A percentile compares a stretch with the other conserved stretches of the same genome.
phyloP scores from a whole-genome alignment of 2,797 vertebrate species.

The Microctenopoma lineatum region DNA sequence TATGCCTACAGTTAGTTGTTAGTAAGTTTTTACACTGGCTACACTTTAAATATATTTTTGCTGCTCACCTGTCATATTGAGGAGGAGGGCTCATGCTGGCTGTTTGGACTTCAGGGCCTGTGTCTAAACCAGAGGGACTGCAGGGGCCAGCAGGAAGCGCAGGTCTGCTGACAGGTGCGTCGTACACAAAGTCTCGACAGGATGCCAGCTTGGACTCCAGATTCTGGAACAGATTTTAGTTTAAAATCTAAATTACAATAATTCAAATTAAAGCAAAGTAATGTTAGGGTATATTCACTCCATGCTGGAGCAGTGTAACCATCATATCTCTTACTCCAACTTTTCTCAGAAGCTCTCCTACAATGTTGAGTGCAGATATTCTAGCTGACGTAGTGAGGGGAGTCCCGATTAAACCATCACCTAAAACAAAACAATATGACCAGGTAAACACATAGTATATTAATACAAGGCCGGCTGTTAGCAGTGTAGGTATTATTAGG shows the following conservation, averaged over 20 bases:
- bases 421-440: conserved; percentile 60
- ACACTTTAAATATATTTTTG: conserved; percentile 1
- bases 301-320: neutral
- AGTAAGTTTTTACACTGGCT: too few relatives aligned
- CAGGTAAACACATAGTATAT: neutral
- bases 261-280: neutral
- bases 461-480: neutral
- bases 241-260: accelerated
- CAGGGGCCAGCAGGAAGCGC: conserved; percentile 68
- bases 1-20: too few relatives aligned
- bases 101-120: conserved; percentile 80
- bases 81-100: conserved; percentile 79
- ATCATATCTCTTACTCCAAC: conserved; percentile 89
- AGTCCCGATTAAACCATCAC: conserved; percentile 86
- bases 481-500: neutral
- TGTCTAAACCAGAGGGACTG: conserved; percentile 79
- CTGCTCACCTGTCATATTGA: conserved; percentile 88
- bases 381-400: conserved; percentile 95
- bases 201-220: conserved; percentile 97
- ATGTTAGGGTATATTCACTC: neutral
- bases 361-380: conserved; percentile 97
- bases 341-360: conserved; percentile 96
- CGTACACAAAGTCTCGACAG: conserved; percentile 93
- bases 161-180: conserved; percentile 85
- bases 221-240: conserved; percentile 82